Conservation (phyloP, 2,113 vertebrate genomes). For the Dolichotis patagonum region DNA sequence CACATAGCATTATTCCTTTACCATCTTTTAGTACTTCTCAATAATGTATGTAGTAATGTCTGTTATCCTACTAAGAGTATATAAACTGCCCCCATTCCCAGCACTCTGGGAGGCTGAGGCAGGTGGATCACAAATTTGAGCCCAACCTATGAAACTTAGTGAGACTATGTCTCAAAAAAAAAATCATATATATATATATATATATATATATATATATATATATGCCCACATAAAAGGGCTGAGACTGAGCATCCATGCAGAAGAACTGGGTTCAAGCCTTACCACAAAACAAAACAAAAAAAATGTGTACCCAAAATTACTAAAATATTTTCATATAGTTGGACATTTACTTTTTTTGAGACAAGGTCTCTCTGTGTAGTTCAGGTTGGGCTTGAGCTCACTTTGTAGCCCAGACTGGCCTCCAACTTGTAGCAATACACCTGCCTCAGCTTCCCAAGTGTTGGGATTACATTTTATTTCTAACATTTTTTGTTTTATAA, state of each 20-base stretch:
- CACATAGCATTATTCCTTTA: not conserved
- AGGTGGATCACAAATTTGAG: not conserved
- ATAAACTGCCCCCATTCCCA: not conserved
- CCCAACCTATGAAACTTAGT: not conserved
- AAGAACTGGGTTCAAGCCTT: not conserved
- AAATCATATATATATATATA: too few species aligned
- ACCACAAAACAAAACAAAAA: not conserved
- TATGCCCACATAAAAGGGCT: too few species aligned
- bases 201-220: too few species aligned
- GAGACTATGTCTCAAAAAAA: too few species aligned
- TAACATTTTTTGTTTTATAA: not conserved
- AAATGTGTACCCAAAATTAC: not conserved
- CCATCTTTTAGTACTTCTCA: not conserved
- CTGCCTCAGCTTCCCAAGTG: too few species aligned
- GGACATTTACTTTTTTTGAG: not conserved
- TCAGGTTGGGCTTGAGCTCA: too few species aligned
- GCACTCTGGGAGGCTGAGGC: not conserved
- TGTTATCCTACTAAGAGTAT: not conserved
- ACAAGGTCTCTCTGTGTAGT: too few species aligned
- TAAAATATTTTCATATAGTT: not conserved
- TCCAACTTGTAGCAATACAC: too few species aligned
- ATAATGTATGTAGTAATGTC: not conserved
- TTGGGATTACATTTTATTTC: not conserved
- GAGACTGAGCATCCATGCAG: not conserved
- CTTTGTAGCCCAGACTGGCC: too few species aligned